Conservation (phyloP, 2,113 vertebrate genomes). For the Podarcis muralis region DNA sequence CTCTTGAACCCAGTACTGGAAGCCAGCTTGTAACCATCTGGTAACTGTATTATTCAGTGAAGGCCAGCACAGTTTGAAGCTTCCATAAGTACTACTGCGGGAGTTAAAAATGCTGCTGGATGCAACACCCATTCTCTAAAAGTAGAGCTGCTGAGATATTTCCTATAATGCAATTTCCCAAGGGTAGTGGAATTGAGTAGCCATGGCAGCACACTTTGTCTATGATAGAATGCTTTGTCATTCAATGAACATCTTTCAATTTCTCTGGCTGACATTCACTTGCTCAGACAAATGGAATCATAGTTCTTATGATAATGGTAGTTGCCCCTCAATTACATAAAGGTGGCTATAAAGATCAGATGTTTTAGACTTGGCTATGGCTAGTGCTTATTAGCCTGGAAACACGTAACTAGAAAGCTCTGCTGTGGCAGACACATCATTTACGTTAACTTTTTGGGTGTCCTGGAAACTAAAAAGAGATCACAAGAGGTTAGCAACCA, state of each 20-base stretch:
- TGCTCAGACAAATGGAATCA: fast-evolving
- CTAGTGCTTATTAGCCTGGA: conserved; percentile 36
- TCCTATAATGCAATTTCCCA: not conserved
- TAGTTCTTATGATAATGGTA: not conserved
- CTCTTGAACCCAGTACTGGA: not conserved
- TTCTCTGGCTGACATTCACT: not conserved
- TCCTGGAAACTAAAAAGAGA: conserved; percentile 39
- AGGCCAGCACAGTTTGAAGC: not conserved
- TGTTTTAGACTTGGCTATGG: conserved; percentile 34
- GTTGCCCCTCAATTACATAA: not conserved
- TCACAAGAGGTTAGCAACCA: not conserved
- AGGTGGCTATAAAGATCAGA: conserved; percentile 41
- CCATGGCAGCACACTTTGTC: not conserved
- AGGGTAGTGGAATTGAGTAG: not conserved
- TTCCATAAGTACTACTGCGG: not conserved
- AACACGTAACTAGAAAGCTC: conserved; percentile 50
- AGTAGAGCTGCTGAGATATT: not conserved
- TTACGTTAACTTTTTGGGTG: conserved; percentile 25
- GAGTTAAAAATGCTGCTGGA: not conserved
- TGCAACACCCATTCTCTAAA: not conserved
- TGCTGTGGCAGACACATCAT: not conserved
- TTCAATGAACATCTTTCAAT: fast-evolving
- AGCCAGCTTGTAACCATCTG: not conserved
- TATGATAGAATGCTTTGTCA: not conserved
- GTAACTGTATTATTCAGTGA: not conserved